Conservation (phyloP, 1,140 invertebrate genomes). For the Sitophilus oryzae region DNA sequence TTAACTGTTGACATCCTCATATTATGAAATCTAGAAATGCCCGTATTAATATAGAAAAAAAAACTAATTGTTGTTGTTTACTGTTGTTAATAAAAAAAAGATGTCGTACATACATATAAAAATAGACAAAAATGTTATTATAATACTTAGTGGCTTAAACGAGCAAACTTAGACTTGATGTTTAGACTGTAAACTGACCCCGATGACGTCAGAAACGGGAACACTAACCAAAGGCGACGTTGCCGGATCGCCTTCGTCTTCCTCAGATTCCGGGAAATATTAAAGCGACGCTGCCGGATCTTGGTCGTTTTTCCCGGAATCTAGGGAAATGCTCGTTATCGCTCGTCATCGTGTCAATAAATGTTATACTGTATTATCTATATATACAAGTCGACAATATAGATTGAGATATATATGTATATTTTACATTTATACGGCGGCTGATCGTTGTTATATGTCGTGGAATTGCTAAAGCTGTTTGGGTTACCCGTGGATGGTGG, state of each 20-base stretch:
- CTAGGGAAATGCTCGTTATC: not conserved
- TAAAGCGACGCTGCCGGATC: too few relatives aligned
- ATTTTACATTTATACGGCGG: constrained; percentile 11
- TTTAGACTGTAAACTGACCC: constrained; percentile 21
- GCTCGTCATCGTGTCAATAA: not conserved
- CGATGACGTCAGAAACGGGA: constrained; percentile 13
- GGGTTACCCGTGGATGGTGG: too few relatives aligned
- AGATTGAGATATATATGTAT: constrained; percentile 24
- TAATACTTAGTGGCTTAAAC: constrained; percentile 23
- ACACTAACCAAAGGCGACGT: too few relatives aligned
- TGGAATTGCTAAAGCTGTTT: not conserved
- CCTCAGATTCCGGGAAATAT: too few relatives aligned
- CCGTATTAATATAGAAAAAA: not conserved
- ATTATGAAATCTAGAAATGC: constrained; percentile 13
- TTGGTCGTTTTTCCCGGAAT: too few relatives aligned
- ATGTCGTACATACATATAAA: constrained; percentile 3
- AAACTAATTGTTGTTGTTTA: constrained; percentile 15
- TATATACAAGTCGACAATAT: constrained; percentile 22
- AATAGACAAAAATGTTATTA: not conserved
- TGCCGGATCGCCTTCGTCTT: too few relatives aligned
- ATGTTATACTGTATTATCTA: not conserved
- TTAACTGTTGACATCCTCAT: constrained; percentile 16
- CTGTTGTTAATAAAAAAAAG: constrained; percentile 15
- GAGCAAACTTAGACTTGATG: constrained; percentile 19
- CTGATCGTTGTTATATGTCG: not conserved